Percentiles rank a stretch among this genome's conserved stretches.
Conservation (phyloP, 1,140 invertebrate species). For the Nasonia vitripennis region DNA sequence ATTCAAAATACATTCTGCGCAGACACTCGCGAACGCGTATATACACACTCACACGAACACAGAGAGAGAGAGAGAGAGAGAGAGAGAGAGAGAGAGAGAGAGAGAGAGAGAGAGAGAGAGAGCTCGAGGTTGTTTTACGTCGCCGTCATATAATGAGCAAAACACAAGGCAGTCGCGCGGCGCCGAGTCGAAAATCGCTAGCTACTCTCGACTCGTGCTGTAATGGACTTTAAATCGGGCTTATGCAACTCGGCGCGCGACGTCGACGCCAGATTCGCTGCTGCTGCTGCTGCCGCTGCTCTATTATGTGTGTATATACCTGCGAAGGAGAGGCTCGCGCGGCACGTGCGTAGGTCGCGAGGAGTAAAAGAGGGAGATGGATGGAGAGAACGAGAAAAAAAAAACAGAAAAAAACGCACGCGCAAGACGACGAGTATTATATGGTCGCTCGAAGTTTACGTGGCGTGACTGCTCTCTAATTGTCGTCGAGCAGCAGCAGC, state of each 20-base stretch:
- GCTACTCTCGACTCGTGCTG: neutral
- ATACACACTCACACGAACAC: neutral
- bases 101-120: neutral
- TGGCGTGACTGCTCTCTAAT: neutral
- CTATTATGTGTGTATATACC: neutral
- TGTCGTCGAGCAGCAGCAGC: neutral
- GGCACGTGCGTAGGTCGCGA: slow-evolving; percentile 7
- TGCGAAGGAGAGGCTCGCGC: neutral
- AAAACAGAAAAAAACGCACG: neutral
- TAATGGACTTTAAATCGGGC: slow-evolving; percentile 51
- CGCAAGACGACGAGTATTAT: neutral
- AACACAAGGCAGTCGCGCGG: neutral
- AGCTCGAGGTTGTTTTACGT: neutral
- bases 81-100: neutral
- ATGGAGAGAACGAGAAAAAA: neutral
- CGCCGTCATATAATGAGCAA: slow-evolving; percentile 8
- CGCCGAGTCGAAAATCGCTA: slow-evolving; percentile 21
- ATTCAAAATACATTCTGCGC: neutral
- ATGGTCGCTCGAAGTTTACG: neutral
- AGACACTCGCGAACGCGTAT: neutral
- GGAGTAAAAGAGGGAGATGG: neutral
- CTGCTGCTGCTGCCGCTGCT: neutral
- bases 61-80: neutral
- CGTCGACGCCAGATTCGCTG: neutral
- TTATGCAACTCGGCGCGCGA: slow-evolving; percentile 26